Base-by-base conservation (phyloP, 1,140 invertebrate genomes). In the Pemphigus obesinymphae region DNA sequence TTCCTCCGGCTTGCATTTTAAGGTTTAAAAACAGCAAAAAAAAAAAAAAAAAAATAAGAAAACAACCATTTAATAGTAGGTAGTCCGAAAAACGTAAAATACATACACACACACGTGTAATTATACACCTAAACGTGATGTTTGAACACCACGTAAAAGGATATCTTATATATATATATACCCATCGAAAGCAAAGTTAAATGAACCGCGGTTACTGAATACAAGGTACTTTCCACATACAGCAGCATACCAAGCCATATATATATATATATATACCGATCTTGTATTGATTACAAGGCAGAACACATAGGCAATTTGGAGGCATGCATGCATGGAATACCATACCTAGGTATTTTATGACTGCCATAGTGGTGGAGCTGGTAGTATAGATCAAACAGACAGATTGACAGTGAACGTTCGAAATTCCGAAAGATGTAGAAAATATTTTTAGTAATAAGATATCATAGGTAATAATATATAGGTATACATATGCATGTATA, bases 281-380 rank as follows among this genome's bases (percentile, higher is more conserved):
- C 7, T 11, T 8, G 37, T 61, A 43, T 78, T 58, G 50, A 78
- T 78, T 78, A 61, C 53, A 43, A 78, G 55, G 23, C 55, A 78
- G n/a, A 78, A 23, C 55, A 61, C 53, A 61, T 78, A 61, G 55
- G 55, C 53, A 61, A 78, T 78, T 78, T 45, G 11, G n/a, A 58
- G 23, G 73, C 73, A 7, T 13, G n/a, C 73, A 50, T 58, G 53
- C 73, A 26, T 58, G 31, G 73, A 78, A 78, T 78, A 58, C 73
- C 34, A 40, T 55, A 23, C 50, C 3, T 37, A 26, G 29, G 73
- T 45, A 70, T 70, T 70, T 45, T 45, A 70, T 15, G 23, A 70
- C 40, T 26, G 23, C 13, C 11, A 17, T n/a, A 4, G 4, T 70
- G 17, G 66, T 5, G n/a, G n/a, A 55, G n/a, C 26, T 34, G 20